Conservation (phyloP, 2,113 vertebrate species). For the Carollia perspicillata region DNA sequence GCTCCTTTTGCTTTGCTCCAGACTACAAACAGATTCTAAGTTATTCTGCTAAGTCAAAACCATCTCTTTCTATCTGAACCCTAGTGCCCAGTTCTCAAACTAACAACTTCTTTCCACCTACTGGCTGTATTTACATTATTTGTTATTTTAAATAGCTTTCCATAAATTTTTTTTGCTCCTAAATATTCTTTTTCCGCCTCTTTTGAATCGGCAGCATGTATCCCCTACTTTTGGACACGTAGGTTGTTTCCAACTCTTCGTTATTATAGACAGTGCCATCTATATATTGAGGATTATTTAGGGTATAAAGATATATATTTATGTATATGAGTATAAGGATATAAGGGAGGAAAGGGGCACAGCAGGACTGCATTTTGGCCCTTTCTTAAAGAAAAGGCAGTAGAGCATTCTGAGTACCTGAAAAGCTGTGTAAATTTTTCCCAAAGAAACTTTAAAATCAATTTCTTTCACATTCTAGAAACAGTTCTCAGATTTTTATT, state of each 20-base stretch:
- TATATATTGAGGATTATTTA: neutral
- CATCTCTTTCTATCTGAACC: neutral
- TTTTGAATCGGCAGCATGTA: neutral
- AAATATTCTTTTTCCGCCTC: neutral
- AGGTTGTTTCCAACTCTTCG: neutral
- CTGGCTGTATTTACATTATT: neutral
- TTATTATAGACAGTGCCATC: neutral
- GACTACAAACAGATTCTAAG: neutral
- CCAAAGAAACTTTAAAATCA: neutral
- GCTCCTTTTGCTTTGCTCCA: neutral
- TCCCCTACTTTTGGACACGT: neutral
- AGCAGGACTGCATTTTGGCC: slow-evolving; percentile 80
- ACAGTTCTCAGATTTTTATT: neutral
- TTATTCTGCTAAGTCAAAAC: neutral
- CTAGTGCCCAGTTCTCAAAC: neutral
- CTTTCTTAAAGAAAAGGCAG: no score
- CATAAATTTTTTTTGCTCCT: neutral
- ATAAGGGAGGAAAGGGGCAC: slow-evolving; percentile 47
- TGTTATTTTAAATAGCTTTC: neutral
- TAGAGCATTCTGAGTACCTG: no score
- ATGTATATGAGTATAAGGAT: neutral
- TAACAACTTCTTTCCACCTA: neutral
- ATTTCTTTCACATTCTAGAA: neutral
- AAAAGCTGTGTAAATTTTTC: slow-evolving; percentile 59
- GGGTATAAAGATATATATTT: neutral